Evolutionary conservation across 2,797 vertebrate genomes (phyloP).

Genomic region (Potorous gilbertii): DNA sequence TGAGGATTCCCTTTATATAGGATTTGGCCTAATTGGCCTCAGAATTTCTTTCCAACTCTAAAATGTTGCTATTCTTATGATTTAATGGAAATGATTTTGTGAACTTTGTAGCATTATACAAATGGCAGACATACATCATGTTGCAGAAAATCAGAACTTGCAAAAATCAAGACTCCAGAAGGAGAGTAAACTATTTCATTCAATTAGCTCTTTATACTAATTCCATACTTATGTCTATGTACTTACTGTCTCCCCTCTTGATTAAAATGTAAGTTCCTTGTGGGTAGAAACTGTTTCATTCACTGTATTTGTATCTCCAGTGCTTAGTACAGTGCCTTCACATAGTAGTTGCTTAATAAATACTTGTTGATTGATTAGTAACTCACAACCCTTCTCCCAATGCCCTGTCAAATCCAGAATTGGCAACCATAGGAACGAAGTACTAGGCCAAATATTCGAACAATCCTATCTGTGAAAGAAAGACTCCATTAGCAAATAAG

Average conservation of each 20-base stretch:
- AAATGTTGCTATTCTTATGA: neutral
- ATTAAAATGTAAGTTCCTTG: neutral
- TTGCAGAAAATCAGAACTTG: neutral
- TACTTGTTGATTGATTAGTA: neutral
- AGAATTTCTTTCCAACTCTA: neutral
- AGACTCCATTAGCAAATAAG: slow-evolving; percentile 18
- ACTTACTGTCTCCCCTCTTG: neutral
- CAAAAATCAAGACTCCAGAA: neutral
- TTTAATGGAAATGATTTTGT: neutral
- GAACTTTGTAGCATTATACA: neutral
- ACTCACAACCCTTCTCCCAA: neutral
- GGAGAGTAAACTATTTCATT: neutral
- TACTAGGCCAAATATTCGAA: neutral
- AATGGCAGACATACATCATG: neutral
- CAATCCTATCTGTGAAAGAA: neutral
- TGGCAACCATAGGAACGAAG: neutral
- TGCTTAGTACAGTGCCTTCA: neutral
- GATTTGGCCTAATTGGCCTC: neutral
- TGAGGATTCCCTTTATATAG: neutral
- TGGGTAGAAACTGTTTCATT: neutral
- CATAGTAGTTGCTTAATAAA: neutral
- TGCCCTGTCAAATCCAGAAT: neutral
- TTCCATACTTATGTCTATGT: neutral
- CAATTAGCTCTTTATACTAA: neutral
- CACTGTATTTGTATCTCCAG: neutral